Evolutionary conservation across 2,888 invertebrate species (phyloP), one percentile per base, ranked within the genome.

Genomic region (Drosophila infuscata): DNA sequence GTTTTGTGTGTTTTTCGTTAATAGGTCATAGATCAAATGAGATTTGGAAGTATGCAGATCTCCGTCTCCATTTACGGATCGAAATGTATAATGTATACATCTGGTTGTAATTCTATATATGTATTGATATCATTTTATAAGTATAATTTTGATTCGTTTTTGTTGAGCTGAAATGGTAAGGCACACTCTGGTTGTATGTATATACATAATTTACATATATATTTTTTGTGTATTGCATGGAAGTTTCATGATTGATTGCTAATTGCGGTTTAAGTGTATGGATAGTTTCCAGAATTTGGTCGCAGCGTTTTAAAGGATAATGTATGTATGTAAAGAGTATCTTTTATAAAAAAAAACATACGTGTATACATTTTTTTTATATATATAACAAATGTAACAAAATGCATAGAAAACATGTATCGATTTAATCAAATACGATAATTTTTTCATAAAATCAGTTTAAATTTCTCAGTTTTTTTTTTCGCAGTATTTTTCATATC

Each of bases 171-270:
- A 70, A 65, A 73, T 68, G 58, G 54, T 83, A 84, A 84, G 83
- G 83, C 83, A 84, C 83, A 70, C 74, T 82, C 66, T 82, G 84
- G 83, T 59, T 38, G 61, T 20, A 54, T 15, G 3, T 63, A 41
- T 61, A 46, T 64, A 52, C 29, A 68, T 49, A 57, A 36, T 36
- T 36, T 25, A 29, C 29, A 36, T 29, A 20, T 53, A 33, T n/a
- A n/a, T n/a, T 35, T 5, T 53, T 5, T 33, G 15, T 51, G 74
- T 52, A 58, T 57, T 61, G 20, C 75, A 58, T 58, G 36, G 49
- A 52, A 66, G 43, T 62, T 62, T 62, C 46, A 75, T 70, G 70
- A 71, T 79, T 89, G 89, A 78, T 83, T 89, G 84, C 85, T 76
- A 84, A 87, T 82, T 84, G 82, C 88, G 76, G 76, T 73, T 74